These are phyloP conservation scores for Acomys russatus DNA, from an alignment of 2,797 vertebrate genomes.

Conservation along the genomic window DNA sequence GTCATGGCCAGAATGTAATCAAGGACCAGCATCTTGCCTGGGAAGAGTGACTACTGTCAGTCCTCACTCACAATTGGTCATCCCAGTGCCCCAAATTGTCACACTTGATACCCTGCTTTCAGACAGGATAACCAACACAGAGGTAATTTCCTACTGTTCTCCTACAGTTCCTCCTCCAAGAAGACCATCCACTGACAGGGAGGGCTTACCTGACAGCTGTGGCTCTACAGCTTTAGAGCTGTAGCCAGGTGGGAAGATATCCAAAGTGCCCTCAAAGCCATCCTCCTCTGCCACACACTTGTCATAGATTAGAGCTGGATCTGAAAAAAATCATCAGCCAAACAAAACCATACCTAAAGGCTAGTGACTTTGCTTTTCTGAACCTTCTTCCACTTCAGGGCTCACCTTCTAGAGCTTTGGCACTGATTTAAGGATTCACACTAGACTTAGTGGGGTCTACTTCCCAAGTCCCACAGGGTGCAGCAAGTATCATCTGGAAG, in stretches of 20 bases:
- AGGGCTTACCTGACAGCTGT: slow-evolving; percentile 95
- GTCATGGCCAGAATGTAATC: slow-evolving; percentile 98
- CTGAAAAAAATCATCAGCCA: slow-evolving; percentile 83
- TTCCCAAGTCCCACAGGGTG: not conserved
- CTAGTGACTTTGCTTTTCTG: not conserved
- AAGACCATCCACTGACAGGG: not conserved
- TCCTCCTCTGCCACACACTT: slow-evolving; percentile 95
- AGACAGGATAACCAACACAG: not conserved
- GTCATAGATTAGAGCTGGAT: slow-evolving; percentile 96
- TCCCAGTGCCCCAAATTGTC: slow-evolving; percentile 24
- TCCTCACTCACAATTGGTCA: not conserved
- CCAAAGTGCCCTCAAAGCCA: slow-evolving; percentile 94
- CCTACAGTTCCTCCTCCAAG: not conserved
- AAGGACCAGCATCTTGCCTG: slow-evolving; percentile 98
- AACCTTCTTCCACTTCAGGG: slow-evolving; percentile 53
- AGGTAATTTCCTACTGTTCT: not conserved
- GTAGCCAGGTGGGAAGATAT: slow-evolving; percentile 95
- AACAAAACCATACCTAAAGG: slow-evolving; percentile 29
- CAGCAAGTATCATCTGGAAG: not conserved
- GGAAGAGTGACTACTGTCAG: slow-evolving; percentile 63
- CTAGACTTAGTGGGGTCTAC: not conserved
- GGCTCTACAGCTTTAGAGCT: slow-evolving; percentile 94
- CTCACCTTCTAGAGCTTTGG: slow-evolving; percentile 24
- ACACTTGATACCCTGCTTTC: slow-evolving; percentile 34
- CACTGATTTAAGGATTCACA: slow-evolving; percentile 13